Base-by-base conservation (phyloP, 1,140 invertebrate species). In the Polypedilum pembai region DNA sequence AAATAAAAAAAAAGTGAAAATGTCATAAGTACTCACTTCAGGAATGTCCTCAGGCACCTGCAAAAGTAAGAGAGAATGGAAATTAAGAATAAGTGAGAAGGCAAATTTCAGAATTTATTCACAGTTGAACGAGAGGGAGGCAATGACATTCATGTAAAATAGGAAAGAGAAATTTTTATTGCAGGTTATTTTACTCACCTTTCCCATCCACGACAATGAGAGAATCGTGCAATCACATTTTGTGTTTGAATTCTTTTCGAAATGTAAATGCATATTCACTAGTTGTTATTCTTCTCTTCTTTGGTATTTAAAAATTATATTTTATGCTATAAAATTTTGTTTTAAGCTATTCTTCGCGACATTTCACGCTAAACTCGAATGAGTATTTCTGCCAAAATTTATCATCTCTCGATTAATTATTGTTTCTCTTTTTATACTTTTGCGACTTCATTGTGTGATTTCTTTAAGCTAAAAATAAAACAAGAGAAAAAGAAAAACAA, bases 131-230 rank as follows among this genome's bases (percentile, higher is more conserved):
- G 24, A 5, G 24, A 33, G 5, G 5, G 24, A 33, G 24, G 24
- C 1, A 33, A 5, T 33, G 24, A 33, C 24, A 33, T 33, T 33
- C 1, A 33, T 33, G 24, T 33, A 33, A 33, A 33, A 33, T 33
- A 33, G 24, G 5, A 33, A 33, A 33, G 5, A 33, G 24, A 5
- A 33, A 33, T 3, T 33, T 33, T 33, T n/a, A 56, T 15, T 56
- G 41, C 41, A 45, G 41, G 24, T 45, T 45, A 15, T 15, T n/a
- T 4, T 18, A 20, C 65, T 69, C 65, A 69, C 65, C 84, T 97
- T 96, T 77, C 95, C 95, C 95, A 98, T 98, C 95, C 95, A 98
- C 79, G 95, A 96, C 79, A 98, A 86, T 77, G 94, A 94, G 76
- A 96, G 85, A 79, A 98, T 95, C 78, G 93, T 92, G 84, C 94